A percentile compares a stretch with the other conserved stretches of the same genome.
These are phyloP conservation scores for Gallinago paraguaiae DNA, from an alignment of 2,113 vertebrate species.

Conservation along the genomic window DNA sequence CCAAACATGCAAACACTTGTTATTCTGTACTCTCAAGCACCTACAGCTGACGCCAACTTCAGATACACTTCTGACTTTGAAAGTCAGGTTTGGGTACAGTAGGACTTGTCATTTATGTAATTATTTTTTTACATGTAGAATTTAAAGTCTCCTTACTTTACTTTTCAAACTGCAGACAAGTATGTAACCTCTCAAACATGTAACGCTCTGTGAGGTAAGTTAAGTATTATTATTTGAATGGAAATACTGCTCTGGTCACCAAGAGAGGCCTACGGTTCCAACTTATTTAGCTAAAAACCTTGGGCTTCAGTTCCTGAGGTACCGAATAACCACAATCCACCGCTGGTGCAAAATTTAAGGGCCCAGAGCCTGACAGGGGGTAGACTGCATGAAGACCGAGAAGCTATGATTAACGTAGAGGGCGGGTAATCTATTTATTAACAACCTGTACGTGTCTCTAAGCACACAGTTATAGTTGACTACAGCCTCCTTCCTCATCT, in stretches of 20 bases:
- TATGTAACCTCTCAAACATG: background rate
- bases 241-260: background rate
- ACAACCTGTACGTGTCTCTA: background rate
- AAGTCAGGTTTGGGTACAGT: background rate
- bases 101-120: background rate
- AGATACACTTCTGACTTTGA: background rate
- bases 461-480: background rate
- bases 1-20: background rate
- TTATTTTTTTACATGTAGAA: background rate
- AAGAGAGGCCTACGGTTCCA: background rate
- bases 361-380: background rate
- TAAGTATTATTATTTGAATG: background rate
- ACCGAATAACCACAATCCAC: background rate
- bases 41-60: background rate
- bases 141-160: background rate
- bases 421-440: background rate
- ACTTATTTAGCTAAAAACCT: background rate
- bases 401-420: background rate
- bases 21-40: background rate
- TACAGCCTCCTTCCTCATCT: background rate
- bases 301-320: background rate
- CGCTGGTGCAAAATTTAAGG: background rate
- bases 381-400: fast-evolving
- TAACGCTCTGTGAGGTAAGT: background rate
- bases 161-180: background rate